These are phyloP conservation scores for Zaprionus nigranus DNA, from an alignment of 1,140 invertebrate genomes.

Conservation along the genomic window DNA sequence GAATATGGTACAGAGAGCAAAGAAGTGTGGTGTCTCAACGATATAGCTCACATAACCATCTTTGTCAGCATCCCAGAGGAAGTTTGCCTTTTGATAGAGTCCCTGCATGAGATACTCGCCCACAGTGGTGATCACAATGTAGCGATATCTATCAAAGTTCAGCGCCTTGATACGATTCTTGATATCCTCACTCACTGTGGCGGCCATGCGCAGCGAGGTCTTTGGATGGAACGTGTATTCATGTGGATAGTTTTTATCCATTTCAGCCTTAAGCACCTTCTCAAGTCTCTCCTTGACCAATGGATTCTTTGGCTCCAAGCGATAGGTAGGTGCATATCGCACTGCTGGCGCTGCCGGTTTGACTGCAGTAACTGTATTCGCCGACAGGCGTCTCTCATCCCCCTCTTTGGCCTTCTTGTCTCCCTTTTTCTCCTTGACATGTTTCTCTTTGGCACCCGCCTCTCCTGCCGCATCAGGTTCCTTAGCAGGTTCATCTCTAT, in stretches of 20 bases:
- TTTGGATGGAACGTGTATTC: conserved; percentile 76
- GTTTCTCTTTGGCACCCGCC: conserved; percentile 29
- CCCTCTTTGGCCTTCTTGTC: conserved; percentile 16
- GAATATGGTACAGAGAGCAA: conserved; percentile 85
- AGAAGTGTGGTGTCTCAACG: conserved; percentile 84
- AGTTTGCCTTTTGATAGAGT: conserved; percentile 69
- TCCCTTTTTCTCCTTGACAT: conserved; percentile 1
- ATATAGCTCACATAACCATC: conserved; percentile 74
- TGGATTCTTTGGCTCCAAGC: conserved; percentile 80
- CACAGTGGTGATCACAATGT: conserved; percentile 76
- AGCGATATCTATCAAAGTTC: conserved; percentile 81
- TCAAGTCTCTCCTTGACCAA: conserved; percentile 76
- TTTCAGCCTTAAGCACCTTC: conserved; percentile 69
- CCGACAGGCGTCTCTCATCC: conserved; percentile 8
- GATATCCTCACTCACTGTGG: conserved; percentile 77
- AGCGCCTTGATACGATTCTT: conserved; percentile 68
- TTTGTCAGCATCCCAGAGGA: conserved; percentile 78
- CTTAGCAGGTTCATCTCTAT: conserved; percentile 10
- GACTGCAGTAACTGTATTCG: background rate
- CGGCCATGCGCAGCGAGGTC: conserved; percentile 63
- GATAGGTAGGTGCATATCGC: conserved; percentile 82
- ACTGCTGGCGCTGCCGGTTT: conserved; percentile 3
- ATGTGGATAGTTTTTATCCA: conserved; percentile 62
- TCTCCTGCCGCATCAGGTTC: conserved; percentile 6
- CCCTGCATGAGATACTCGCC: conserved; percentile 81